Percentiles rank a stretch among this genome's conserved stretches.
These are phyloP conservation scores for Vidua macroura DNA, from an alignment of 2,113 vertebrate species.

Conservation along the genomic window DNA sequence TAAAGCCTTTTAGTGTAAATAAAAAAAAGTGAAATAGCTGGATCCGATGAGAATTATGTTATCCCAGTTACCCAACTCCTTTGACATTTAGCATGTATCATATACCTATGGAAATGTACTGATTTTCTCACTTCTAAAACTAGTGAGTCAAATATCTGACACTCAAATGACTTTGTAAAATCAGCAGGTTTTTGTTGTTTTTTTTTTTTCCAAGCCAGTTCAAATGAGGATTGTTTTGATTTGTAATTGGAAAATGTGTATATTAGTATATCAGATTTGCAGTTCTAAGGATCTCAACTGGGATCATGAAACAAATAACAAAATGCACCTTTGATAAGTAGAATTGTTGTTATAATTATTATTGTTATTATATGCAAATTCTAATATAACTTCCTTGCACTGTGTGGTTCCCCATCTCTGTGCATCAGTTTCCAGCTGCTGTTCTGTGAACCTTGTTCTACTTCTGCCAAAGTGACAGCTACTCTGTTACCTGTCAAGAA, in stretches of 20 bases:
- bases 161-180: not conserved
- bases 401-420: not conserved
- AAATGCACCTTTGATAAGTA: not conserved
- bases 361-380: not conserved
- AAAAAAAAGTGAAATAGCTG: not conserved
- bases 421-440: not conserved
- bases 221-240: not conserved
- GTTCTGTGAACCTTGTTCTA: not conserved
- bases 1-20: not conserved
- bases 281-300: not conserved
- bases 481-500: not conserved
- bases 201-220: not conserved
- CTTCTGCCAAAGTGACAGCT: not conserved
- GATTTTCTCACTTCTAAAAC: not conserved
- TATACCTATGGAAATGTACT: not conserved
- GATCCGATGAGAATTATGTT: not conserved
- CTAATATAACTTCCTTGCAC: not conserved
- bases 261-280: not conserved
- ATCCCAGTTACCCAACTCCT: not conserved
- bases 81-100: not conserved
- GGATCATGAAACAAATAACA: not conserved
- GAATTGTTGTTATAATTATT: too few relatives aligned
- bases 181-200: not conserved
- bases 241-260: not conserved
- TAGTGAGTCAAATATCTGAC: not conserved